Evolutionary conservation across 2,888 invertebrate genomes (phyloP), one percentile per base, ranked within the genome.

Genomic region (Andrena hattorfiana): DNA sequence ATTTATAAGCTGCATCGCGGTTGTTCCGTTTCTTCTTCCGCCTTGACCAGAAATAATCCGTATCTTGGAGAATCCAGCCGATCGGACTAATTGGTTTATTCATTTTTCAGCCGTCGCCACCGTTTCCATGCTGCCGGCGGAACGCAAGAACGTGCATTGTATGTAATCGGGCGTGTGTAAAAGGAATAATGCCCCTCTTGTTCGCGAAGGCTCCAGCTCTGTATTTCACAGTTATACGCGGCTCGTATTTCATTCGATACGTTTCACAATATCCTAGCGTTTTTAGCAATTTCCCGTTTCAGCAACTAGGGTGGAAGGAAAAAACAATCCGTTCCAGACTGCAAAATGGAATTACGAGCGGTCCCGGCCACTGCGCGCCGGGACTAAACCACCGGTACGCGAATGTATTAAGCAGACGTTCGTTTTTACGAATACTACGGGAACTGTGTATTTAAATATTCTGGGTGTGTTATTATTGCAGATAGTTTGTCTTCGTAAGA

Each of bases 181-280:
- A 13, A 68, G 76, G 20, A 78, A 68, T 75, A 78, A 75, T 35
- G 63, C 26, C 20, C 7, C 48, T 48, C 20, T 56, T 78, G 68
- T 13, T 49, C 10, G 75, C 20, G 76, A 68, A 48, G 42, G 62
- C 30, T 32, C n/a, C 10, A 0, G 5, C n/a, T 30, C 42, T n/a
- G 23, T 26, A n/a, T 48, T 63, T 54, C 62, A 13, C 51, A 10
- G 28, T 66, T 59, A 48, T 20, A 64, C 48, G 23, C n/a, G 30
- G 51, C 32, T 75, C 78, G 54, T 78, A 78, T 78, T 78, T 78
- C 62, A 78, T 75, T 75, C 63, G 76, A 78, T 78, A 78, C 68
- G 54, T 63, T 78, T 68, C 63, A 48, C 68, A 56, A 56, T 79
- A 69, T 64, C 68, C 68, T 56, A 69, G 56, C 32, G 32, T 76